Evolutionary conservation across 2,113 vertebrate species (phyloP), one percentile per base, ranked within the genome.

Genomic region (Puntigrus tetrazona): DNA sequence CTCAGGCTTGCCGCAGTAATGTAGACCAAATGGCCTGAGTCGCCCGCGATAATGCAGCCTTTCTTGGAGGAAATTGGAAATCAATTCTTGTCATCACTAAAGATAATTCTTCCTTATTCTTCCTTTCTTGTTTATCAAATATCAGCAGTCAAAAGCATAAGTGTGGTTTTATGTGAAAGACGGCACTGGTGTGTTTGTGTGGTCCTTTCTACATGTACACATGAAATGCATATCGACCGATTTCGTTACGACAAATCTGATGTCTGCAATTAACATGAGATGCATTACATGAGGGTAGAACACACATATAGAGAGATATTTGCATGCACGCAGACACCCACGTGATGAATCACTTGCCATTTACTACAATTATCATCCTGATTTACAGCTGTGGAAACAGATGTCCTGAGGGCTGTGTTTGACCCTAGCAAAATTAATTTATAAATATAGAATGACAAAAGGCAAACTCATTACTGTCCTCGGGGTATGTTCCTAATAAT

Each of bases 41-140:
- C 94, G 93, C 93, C 95, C 90, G 94, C 94, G 91, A 95, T 95
- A 94, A 97, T 96, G 95, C 94, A 96, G 94, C 95, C 95, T 95
- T 96, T 96, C 95, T 50, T 93, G 94, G 92, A 95, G 96, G 95
- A 96, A 97, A 98, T 95, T 96, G 96, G 95, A 97, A 97, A 97
- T 98, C 96, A 96, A 96, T 97, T 96, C 95, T 94, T 97, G 95
- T 96, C 96, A 96, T 96, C 95, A 90, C 93, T 85, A 92, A 92
- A 94, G 94, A 94, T 94, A 95, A 94, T 89, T 94, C 92, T 94
- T 94, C 86, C 87, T 92, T n/a, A 18, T 61, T 63, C 77, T 63
- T n/a, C 93, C 77, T 3, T 41, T 79, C 36, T 43, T 63, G 36
- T 63, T 79, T 61, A 79, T 61, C 77, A 43, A 41, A 61, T 13